Base-by-base conservation (phyloP, 2,113 vertebrate species). In the Fulmarus glacialis region DNA sequence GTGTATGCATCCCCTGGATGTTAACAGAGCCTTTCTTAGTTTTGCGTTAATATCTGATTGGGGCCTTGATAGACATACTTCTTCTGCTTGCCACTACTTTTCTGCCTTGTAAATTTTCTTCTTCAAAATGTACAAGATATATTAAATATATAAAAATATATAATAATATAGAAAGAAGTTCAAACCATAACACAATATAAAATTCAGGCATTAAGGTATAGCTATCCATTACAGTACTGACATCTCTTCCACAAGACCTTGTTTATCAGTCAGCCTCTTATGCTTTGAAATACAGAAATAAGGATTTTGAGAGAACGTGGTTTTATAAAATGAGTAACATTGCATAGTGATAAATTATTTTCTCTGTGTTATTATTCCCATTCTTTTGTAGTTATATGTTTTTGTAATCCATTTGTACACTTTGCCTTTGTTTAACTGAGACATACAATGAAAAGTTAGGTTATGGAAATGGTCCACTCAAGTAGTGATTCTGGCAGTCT, bases 271-370 rank as follows among this genome's bases (percentile, higher is more conserved):
- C 32, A 75, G 3, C 2, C 62, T 8, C 52, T 58, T 66, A 24
- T 62, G 26, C 24, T 79, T 71, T 40, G 26, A 63, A 55, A 29
- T 45, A 45, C 7, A 60, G 74, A 58, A 75, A 56, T 45, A 85
- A 74, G 9, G 30, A 9, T 55, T 82, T 67, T 82, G 18, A 67
- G 23, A 60, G 20, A 42, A 53, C 0, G 0, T 64, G 4, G 2
- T 30, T 84, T 90, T 72, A 43, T 56, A 50, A 58, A 73, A 22
- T 42, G 6, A 18, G 2, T 48, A 50, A 29, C 17, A 42, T 7
- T 56, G 21, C 30, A 58, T 5, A 71, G 20, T 6, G 15, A 70
- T 8, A 48, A 78, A 63, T 87, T 72, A 17, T 62, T 63, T 85
- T 80, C 20, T 58, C 21, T 82, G 3, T 11, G 38, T 50, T 43